A percentile compares a stretch with the other conserved stretches of the same genome.
phyloP scores from a whole-genome alignment of 2,888 invertebrate genomes.

The Xanthostigma xanthostigma region DNA sequence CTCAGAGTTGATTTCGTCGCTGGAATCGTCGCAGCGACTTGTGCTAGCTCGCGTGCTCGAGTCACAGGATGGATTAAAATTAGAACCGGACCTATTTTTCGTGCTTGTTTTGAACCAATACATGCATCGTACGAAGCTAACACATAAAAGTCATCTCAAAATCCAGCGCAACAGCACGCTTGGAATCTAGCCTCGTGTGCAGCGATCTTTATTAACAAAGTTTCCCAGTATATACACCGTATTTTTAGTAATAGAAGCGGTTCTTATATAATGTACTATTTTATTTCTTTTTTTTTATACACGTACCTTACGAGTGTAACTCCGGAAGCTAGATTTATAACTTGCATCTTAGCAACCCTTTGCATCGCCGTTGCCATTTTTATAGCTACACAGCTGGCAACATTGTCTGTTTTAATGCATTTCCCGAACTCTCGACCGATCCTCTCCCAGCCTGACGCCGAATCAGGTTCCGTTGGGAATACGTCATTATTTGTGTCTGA shows the following conservation, averaged over 20 bases:
- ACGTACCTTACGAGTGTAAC: constrained; percentile 38
- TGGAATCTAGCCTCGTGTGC: too few species aligned
- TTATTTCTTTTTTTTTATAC: neutral
- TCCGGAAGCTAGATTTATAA: constrained; percentile 40
- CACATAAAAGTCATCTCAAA: too few species aligned
- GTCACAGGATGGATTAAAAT: too few species aligned
- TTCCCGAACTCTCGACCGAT: constrained; percentile 27
- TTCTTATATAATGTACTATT: neutral
- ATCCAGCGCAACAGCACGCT: too few species aligned
- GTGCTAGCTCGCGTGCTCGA: too few species aligned
- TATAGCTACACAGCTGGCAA: constrained; percentile 39
- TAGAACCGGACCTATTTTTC: too few species aligned
- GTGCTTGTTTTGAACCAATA: too few species aligned
- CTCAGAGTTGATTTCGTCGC: too few species aligned
- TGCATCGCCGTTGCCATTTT: constrained; percentile 39
- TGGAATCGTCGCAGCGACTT: too few species aligned
- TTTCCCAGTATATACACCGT: neutral
- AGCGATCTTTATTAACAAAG: too few species aligned
- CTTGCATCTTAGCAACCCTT: constrained; percentile 37
- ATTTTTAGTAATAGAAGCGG: neutral
- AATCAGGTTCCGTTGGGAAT: neutral
- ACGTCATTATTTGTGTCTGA: too few species aligned
- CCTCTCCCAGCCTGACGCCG: constrained; percentile 15
- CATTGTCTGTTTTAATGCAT: constrained; percentile 26
- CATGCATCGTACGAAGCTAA: too few species aligned